These are phyloP conservation scores for Agrochola lychnidis DNA, from an alignment of 2,888 invertebrate species.

Conservation along the genomic window DNA sequence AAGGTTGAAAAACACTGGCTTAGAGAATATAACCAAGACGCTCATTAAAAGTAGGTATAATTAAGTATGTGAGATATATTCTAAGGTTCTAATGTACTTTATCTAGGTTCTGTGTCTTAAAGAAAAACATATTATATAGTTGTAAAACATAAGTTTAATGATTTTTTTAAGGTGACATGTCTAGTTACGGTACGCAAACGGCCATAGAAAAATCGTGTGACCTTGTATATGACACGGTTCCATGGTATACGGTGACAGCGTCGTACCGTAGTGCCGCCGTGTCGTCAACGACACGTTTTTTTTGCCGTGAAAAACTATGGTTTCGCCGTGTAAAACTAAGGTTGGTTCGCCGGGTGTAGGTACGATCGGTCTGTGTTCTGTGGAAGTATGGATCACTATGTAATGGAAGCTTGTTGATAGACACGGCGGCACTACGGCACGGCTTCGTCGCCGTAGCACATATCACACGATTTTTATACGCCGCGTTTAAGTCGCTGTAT, in stretches of 20 bases:
- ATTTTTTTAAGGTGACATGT: not conserved
- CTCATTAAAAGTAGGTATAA: constrained; percentile 42
- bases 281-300: not conserved
- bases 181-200: too few relatives aligned
- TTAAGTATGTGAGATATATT: constrained; percentile 10
- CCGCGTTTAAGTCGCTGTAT: too few relatives aligned
- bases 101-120: not conserved
- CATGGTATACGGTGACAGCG: not conserved
- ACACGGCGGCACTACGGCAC: too few relatives aligned
- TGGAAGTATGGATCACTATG: not conserved
- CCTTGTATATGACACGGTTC: not conserved
- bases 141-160: not conserved
- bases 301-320: not conserved
- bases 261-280: too few relatives aligned
- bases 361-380: too few relatives aligned
- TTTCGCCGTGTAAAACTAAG: not conserved
- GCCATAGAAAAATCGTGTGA: not conserved
- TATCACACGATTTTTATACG: not conserved
- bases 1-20: too few relatives aligned
- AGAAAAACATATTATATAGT: not conserved
- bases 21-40: not conserved
- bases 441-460: not conserved
- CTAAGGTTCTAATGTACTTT: not conserved
- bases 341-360: too few relatives aligned
- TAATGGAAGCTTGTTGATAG: not conserved